A percentile compares a stretch with the other conserved stretches of the same genome.
Conservation (phyloP, 2,888 invertebrate species). For the Brachyptera risi region DNA sequence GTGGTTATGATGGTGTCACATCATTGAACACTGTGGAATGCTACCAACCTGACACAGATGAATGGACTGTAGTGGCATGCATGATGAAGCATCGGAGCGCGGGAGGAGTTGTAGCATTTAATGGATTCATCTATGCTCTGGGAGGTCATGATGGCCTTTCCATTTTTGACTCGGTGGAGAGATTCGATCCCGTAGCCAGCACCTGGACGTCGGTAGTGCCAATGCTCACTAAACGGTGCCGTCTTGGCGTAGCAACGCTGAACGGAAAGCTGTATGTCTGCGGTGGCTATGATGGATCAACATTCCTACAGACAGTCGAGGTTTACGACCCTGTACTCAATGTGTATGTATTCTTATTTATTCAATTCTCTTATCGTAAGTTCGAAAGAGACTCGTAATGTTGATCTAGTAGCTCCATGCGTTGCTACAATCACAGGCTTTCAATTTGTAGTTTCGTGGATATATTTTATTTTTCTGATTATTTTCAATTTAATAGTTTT, state of each 20-base stretch:
- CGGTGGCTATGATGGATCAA: conserved; percentile 81
- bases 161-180: conserved; percentile 72
- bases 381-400: too few species aligned
- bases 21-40: conserved; percentile 79
- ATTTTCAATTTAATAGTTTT: too few species aligned
- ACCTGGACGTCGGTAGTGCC: conserved; percentile 70
- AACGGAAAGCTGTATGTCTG: conserved; percentile 80
- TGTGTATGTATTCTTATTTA: conserved; percentile 50
- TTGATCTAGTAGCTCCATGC: too few species aligned
- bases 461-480: too few species aligned
- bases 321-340: conserved; percentile 70
- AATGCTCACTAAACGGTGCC: conserved; percentile 77
- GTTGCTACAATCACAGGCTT: too few species aligned
- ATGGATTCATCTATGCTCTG: conserved; percentile 72
- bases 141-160: conserved; percentile 87
- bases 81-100: conserved; percentile 71
- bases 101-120: conserved; percentile 65
- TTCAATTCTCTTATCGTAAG: too few species aligned
- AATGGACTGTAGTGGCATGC: conserved; percentile 67
- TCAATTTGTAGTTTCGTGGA: too few species aligned
- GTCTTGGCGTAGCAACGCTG: conserved; percentile 75
- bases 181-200: conserved; percentile 66
- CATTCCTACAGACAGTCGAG: conserved; percentile 78
- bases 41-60: conserved; percentile 68
- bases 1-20: conserved; percentile 80